A percentile compares a stretch with the other conserved stretches of the same genome.
These are phyloP conservation scores for Thaleichthys pacificus DNA, from an alignment of 2,797 vertebrate species.

Conservation along the genomic window DNA sequence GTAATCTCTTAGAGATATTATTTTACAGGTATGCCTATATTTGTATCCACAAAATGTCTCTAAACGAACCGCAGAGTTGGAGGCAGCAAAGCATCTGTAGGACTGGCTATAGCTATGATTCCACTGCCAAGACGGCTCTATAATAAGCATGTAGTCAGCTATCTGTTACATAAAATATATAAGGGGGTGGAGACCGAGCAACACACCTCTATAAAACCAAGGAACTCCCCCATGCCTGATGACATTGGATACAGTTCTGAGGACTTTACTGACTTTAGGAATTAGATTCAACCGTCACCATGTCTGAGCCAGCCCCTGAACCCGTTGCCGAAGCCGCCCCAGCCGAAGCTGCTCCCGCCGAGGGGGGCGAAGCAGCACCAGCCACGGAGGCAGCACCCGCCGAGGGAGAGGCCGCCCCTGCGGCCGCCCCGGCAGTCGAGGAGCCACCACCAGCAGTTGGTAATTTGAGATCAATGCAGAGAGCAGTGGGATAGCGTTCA, in stretches of 20 bases:
- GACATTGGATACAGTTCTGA: slow-evolving; percentile 63
- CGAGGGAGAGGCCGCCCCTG: slow-evolving; percentile 26
- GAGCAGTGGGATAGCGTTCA: neutral
- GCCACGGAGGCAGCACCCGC: slow-evolving; percentile 24
- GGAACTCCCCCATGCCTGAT: slow-evolving; percentile 23
- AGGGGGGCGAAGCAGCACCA: slow-evolving; percentile 29
- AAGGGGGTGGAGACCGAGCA: slow-evolving; percentile 57
- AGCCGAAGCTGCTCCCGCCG: slow-evolving; percentile 14
- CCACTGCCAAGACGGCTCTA: neutral
- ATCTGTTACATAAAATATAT: slow-evolving; percentile 51
- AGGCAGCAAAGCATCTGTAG: neutral
- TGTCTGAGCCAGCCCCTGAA: slow-evolving; percentile 58
- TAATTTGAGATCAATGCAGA: slow-evolving; percentile 44
- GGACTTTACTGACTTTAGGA: slow-evolving; percentile 66
- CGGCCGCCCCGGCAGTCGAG: slow-evolving; percentile 13
- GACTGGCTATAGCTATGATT: neutral
- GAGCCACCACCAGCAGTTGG: slow-evolving; percentile 57
- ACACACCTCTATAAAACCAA: slow-evolving; percentile 61
- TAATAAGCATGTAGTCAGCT: slow-evolving; percentile 24
- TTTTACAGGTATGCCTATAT: neutral
- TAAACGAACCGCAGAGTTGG: neutral
- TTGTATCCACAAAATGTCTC: neutral
- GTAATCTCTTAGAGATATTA: too few species aligned
- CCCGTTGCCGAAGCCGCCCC: slow-evolving; percentile 31
- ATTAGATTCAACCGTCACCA: slow-evolving; percentile 67